Conservation (phyloP, 92 coral and sea anemone genomes). For the Hydrozoanthus gracilis region DNA sequence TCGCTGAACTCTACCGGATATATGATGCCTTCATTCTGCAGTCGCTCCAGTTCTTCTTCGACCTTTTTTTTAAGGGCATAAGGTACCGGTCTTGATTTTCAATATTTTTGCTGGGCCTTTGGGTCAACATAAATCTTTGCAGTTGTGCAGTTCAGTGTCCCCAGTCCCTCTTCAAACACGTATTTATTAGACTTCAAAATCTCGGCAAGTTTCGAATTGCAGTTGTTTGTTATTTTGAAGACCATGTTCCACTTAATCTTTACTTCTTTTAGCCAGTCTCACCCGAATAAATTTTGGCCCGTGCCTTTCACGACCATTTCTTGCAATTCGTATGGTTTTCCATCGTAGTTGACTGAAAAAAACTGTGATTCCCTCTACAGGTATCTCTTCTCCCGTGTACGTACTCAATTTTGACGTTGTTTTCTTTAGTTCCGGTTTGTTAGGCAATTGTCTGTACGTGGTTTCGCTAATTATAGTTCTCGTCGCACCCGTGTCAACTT, state of each 20-base stretch:
- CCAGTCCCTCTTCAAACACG: no score
- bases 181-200: conserved; percentile 4
- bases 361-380: conserved; percentile 17
- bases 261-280: conserved; percentile 44
- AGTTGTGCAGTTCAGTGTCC: no score
- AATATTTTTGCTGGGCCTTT: conserved; percentile 44
- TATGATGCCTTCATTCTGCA: conserved; percentile 45
- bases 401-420: conserved; percentile 50
- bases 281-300: no score
- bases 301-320: no score
- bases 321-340: no score
- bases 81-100: no score
- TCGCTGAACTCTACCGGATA: no score
- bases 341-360: conserved; percentile 48
- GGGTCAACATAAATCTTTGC: conserved; percentile 41
- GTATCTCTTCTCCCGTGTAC: conserved; percentile 65
- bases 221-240: conserved; percentile 11
- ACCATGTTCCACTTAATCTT: conserved; percentile 37
- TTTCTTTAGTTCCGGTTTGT: no score
- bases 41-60: no score
- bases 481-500: conserved; percentile 69
- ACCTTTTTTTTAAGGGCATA: conserved; percentile 37
- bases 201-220: no score
- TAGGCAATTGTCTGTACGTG: conserved; percentile 45
- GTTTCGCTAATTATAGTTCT: no score